These are phyloP conservation scores for Lycocerus yunnanus DNA, from an alignment of 2,888 invertebrate species.

Conservation along the genomic window DNA sequence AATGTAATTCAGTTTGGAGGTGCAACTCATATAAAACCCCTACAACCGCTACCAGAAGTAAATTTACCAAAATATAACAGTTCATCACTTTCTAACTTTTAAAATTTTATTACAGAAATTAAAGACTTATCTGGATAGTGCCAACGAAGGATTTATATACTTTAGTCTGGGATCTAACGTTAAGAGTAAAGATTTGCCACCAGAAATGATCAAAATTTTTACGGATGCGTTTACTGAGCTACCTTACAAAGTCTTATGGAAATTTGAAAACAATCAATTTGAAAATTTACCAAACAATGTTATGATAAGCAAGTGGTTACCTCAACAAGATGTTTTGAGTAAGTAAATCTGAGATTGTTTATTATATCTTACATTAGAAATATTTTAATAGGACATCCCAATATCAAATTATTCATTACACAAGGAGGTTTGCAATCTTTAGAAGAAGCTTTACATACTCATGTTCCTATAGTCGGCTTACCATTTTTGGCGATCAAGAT, in stretches of 20 bases:
- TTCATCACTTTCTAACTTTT: too few species aligned
- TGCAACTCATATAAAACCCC: too few species aligned
- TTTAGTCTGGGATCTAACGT: conserved; percentile 11
- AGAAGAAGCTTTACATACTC: background rate
- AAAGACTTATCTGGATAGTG: background rate
- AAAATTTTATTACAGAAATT: background rate
- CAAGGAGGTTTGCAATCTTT: conserved; percentile 24
- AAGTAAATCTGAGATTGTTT: conserved; percentile 10
- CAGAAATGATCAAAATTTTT: conserved; percentile 43
- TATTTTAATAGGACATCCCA: background rate
- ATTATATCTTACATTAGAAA: background rate
- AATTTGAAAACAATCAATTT: conserved; percentile 50
- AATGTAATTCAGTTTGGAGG: too few species aligned
- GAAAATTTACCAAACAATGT: conserved; percentile 51
- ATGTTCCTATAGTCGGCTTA: background rate
- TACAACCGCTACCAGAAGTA: too few species aligned
- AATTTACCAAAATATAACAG: background rate
- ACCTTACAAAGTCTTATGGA: conserved; percentile 56
- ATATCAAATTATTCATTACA: background rate
- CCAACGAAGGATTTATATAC: conserved; percentile 33
- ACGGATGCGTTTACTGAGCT: conserved; percentile 49
- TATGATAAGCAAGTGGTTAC: conserved; percentile 51
- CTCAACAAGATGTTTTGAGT: conserved; percentile 49
- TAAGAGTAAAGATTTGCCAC: conserved; percentile 18
- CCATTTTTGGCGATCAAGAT: background rate